phyloP scores from a whole-genome alignment of 2,888 invertebrate species.

The Orchestes rusci region DNA sequence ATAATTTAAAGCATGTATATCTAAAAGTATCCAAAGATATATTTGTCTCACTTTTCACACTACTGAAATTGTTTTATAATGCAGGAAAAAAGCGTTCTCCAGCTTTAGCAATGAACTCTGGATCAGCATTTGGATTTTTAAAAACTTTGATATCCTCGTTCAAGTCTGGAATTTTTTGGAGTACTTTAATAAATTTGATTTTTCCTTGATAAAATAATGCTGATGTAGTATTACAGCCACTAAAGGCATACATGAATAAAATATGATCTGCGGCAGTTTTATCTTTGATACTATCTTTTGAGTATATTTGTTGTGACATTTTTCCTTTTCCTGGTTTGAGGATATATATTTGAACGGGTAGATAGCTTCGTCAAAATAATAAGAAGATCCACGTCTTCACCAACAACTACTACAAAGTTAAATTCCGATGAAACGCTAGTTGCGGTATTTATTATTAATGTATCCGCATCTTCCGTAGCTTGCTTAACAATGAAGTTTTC shows the following conservation, averaged over 20 bases:
- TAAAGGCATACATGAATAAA: conserved; percentile 30
- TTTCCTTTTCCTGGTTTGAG: conserved; percentile 24
- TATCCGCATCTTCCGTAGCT: conserved; percentile 15
- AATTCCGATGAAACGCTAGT: conserved; percentile 18
- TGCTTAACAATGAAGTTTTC: conserved; percentile 22
- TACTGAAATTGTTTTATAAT: conserved; percentile 2
- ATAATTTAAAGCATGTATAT: conserved; percentile 2
- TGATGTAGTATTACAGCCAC: conserved; percentile 28
- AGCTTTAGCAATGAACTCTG: neutral
- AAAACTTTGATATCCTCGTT: neutral
- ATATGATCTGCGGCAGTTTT: conserved; percentile 27
- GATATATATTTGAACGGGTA: conserved; percentile 12
- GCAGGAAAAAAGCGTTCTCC: conserved; percentile 9
- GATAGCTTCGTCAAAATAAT: conserved; percentile 20
- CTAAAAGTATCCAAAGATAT: conserved; percentile 2
- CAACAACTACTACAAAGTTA: conserved; percentile 18
- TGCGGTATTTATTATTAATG: conserved; percentile 24
- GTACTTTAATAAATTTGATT: neutral
- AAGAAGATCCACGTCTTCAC: conserved; percentile 24
- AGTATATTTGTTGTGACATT: conserved; percentile 24
- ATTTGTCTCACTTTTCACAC: neutral
- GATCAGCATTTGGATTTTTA: neutral
- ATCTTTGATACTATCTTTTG: conserved; percentile 23
- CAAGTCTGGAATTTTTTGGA: neutral
- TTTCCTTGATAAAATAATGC: conserved; percentile 27